phyloP scores from a whole-genome alignment of 2,113 vertebrate genomes.

The Albula goreensis region DNA sequence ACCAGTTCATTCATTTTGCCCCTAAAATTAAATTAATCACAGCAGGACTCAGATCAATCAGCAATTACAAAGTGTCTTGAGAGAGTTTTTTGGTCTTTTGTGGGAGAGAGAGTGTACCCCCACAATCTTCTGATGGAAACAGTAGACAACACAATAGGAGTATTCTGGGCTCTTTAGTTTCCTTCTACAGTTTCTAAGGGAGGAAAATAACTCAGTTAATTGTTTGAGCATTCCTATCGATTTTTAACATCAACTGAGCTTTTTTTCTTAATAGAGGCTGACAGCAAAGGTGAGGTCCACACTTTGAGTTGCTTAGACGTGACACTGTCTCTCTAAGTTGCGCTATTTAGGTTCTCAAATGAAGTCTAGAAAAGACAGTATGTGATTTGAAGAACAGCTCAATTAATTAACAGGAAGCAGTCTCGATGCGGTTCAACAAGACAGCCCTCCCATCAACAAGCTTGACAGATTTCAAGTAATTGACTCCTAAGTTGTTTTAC shows the following conservation, averaged over 20 bases:
- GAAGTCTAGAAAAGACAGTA: neutral
- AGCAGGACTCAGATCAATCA: neutral
- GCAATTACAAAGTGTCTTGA: neutral
- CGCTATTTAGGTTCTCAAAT: constrained; percentile 3
- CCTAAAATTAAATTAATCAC: neutral
- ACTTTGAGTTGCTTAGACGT: neutral
- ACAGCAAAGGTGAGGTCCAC: neutral
- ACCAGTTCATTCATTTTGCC: neutral
- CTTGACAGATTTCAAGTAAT: constrained; percentile 20
- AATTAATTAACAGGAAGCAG: constrained; percentile 17
- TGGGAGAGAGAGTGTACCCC: neutral
- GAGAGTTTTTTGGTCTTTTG: neutral
- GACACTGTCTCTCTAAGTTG: neutral
- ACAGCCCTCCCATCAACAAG: constrained; percentile 1
- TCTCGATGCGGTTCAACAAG: neutral
- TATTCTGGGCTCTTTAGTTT: neutral
- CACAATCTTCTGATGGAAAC: neutral
- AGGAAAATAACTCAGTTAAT: neutral
- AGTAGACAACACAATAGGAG: neutral
- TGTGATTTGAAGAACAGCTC: neutral
- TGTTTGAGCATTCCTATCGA: constrained; percentile 3
- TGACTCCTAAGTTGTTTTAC: constrained; percentile 10
- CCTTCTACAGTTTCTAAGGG: neutral
- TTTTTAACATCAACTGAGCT: neutral
- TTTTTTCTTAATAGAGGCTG: constrained; percentile 1